A percentile compares a stretch with the other conserved stretches of the same genome.
These are phyloP conservation scores for Pseudomyrmex concolor DNA, from an alignment of 1,140 invertebrate genomes.

Conservation along the genomic window DNA sequence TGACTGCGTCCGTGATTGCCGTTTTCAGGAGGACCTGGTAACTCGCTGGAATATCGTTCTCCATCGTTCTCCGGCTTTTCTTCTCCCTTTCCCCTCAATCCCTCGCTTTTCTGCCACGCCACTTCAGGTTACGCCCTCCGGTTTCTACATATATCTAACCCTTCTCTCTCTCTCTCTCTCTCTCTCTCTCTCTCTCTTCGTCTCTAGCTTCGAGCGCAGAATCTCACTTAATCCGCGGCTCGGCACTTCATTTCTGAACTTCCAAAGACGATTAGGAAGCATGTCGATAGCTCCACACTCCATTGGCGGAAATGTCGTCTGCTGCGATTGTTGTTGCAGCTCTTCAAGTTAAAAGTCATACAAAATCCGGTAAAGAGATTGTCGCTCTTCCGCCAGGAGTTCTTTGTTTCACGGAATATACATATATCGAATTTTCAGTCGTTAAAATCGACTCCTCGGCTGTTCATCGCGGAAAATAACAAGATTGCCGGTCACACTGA, in stretches of 20 bases:
- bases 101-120: background rate
- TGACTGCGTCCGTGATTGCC: slow-evolving; percentile 51
- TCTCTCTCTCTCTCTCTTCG: background rate
- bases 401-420: background rate
- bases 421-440: background rate
- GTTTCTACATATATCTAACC: too few relatives aligned
- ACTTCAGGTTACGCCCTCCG: too few relatives aligned
- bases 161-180: background rate
- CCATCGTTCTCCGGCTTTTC: background rate
- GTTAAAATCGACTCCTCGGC: too few relatives aligned
- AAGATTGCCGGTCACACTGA: slow-evolving; percentile 26
- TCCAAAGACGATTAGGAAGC: slow-evolving; percentile 56
- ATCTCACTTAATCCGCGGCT: slow-evolving; percentile 44
- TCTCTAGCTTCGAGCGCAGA: slow-evolving; percentile 2
- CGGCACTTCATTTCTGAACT: slow-evolving; percentile 38
- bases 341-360: slow-evolving; percentile 34
- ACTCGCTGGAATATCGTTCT: slow-evolving; percentile 39
- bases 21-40: slow-evolving; percentile 49
- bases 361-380: slow-evolving; percentile 2
- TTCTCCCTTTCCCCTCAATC: too few relatives aligned
- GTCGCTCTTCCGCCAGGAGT: too few relatives aligned
- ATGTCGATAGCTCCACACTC: slow-evolving; percentile 36
- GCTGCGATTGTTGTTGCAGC: slow-evolving; percentile 16
- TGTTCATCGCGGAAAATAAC: slow-evolving; percentile 19
- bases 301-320: slow-evolving; percentile 22